Evolutionary conservation across 2,888 invertebrate species (phyloP).

Genomic region (Lampropteryx suffumata): DNA sequence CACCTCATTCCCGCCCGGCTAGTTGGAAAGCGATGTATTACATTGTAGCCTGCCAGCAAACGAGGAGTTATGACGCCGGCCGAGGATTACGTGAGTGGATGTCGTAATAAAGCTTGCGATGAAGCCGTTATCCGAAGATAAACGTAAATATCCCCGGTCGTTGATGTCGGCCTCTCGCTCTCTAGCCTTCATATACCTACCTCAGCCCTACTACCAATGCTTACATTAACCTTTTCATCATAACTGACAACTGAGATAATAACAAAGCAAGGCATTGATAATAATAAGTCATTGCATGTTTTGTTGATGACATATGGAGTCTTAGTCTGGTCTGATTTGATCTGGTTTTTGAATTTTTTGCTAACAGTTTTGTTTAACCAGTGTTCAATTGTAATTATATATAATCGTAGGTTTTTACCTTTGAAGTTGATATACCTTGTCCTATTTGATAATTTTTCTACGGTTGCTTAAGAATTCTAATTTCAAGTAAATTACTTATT

Average conservation of each 20-base stretch:
- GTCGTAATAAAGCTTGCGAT: slow-evolving; percentile 83
- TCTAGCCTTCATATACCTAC: slow-evolving; percentile 46
- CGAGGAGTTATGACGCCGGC: slow-evolving; percentile 80
- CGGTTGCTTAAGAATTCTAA: too few species aligned
- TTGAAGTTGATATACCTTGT: too few species aligned
- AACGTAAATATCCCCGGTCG: slow-evolving; percentile 80
- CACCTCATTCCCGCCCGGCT: slow-evolving; percentile 38
- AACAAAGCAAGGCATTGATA: slow-evolving; percentile 31
- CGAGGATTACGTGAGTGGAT: slow-evolving; percentile 83
- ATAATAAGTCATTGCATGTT: too few species aligned
- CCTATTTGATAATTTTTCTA: too few species aligned
- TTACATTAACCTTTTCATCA: slow-evolving; percentile 41
- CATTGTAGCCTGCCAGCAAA: slow-evolving; percentile 77
- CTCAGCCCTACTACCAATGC: slow-evolving; percentile 12
- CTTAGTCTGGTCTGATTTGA: too few species aligned
- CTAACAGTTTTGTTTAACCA: not conserved
- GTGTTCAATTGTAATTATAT: too few species aligned
- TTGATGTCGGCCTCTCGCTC: slow-evolving; percentile 58
- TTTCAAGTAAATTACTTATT: too few species aligned
- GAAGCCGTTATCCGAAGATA: slow-evolving; percentile 82
- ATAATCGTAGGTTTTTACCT: too few species aligned
- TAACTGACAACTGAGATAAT: slow-evolving; percentile 46
- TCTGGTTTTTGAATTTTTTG: not conserved
- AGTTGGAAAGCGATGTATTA: slow-evolving; percentile 72
- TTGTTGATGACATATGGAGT: too few species aligned